phyloP scores from a whole-genome alignment of 2,797 vertebrate species.

The Sarcoramphus papa region DNA sequence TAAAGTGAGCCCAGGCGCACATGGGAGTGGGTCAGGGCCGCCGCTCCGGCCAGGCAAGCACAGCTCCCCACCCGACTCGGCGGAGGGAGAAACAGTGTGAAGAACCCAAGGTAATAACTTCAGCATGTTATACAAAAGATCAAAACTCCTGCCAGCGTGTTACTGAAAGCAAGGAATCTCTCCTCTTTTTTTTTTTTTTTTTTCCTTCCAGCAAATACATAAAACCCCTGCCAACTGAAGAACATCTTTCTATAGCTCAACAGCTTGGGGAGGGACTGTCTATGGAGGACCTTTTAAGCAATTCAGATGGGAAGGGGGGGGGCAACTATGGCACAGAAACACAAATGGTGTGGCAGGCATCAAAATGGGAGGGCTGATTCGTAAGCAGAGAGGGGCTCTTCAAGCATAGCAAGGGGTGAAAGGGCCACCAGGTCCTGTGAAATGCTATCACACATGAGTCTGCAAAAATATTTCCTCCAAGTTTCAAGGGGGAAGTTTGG shows the following conservation, averaged over 20 bases:
- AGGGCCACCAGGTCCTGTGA: background rate
- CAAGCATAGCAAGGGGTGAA: accelerated
- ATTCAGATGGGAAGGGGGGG: background rate
- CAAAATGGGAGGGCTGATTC: background rate
- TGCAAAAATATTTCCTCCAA: background rate
- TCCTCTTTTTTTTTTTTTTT: background rate
- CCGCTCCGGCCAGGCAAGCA: background rate
- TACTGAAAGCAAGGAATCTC: background rate
- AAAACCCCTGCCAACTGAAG: background rate
- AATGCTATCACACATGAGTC: background rate
- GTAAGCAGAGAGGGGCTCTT: background rate
- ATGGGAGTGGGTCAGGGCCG: background rate
- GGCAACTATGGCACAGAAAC: background rate
- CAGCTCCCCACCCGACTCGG: background rate
- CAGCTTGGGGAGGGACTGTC: background rate
- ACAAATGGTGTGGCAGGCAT: background rate
- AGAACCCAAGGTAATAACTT: background rate
- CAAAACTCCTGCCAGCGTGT: background rate
- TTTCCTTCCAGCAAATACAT: background rate
- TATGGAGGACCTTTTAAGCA: background rate
- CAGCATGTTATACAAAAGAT: background rate
- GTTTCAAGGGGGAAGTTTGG: background rate
- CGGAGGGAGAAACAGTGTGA: background rate
- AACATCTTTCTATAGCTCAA: background rate
- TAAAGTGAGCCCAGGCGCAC: background rate